phyloP scores from a whole-genome alignment of 1,140 invertebrate species.

The Megathymus violae region DNA sequence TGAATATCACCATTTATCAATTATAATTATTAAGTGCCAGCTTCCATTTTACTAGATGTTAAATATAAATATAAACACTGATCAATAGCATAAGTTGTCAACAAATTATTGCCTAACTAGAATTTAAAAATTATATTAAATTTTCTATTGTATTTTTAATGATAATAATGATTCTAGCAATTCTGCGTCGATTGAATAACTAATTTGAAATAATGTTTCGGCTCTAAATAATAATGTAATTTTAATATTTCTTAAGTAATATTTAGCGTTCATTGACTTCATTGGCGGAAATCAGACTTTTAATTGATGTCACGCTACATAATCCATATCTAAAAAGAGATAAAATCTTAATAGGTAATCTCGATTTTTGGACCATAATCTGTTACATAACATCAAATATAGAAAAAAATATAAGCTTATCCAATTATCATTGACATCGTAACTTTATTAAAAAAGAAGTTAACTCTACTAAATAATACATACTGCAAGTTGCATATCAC shows the following conservation, averaged over 20 bases:
- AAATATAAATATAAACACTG: constrained; percentile 1
- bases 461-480: constrained; percentile 4
- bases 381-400: constrained; percentile 23
- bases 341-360: constrained; percentile 20
- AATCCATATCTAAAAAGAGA: constrained; percentile 18
- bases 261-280: constrained; percentile 20
- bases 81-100: background rate
- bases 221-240: background rate
- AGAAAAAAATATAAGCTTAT: no score
- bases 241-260: constrained; percentile 24
- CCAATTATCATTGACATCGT: constrained; percentile 2
- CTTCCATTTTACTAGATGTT: background rate
- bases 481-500: background rate
- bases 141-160: no score
- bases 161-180: no score
- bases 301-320: constrained; percentile 27
- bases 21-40: constrained; percentile 6
- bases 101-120: background rate
- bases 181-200: constrained; percentile 8
- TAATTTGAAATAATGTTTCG: constrained; percentile 22
- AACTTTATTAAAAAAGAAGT: background rate
- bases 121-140: no score
- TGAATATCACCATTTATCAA: constrained; percentile 3
- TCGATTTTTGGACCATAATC: constrained; percentile 22
- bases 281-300: constrained; percentile 17